Evolutionary conservation across 2,113 vertebrate genomes (phyloP).

Genomic region (Cephalopterus ornatus): DNA sequence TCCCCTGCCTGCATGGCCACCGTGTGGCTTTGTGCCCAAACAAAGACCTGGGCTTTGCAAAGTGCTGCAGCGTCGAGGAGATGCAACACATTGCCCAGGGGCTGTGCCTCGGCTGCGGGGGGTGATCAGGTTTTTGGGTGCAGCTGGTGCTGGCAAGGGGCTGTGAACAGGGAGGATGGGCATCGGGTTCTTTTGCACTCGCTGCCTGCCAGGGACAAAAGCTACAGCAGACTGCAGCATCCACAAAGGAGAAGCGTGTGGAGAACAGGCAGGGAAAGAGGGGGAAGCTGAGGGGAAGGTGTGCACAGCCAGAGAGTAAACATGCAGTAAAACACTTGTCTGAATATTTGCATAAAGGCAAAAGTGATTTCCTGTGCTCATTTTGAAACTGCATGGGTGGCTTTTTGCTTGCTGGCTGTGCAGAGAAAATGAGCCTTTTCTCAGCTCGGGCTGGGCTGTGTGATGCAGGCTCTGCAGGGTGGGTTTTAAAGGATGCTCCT

Average conservation of each 20-base stretch:
- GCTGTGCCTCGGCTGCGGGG: background rate
- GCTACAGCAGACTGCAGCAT: background rate
- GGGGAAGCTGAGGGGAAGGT: background rate
- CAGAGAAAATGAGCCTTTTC: background rate
- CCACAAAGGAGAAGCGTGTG: background rate
- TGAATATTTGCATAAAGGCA: background rate
- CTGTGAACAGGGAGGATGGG: background rate
- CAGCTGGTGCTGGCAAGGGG: background rate
- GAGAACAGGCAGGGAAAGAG: background rate
- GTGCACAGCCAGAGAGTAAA: background rate
- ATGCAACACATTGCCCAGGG: accelerated
- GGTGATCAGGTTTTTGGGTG: background rate
- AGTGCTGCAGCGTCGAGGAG: background rate
- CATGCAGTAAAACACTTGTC: background rate
- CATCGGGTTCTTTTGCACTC: accelerated
- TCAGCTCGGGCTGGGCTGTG: background rate
- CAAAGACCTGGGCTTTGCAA: background rate
- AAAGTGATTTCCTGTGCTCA: background rate
- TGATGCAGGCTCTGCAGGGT: background rate
- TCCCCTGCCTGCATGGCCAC: background rate
- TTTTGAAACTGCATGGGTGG: background rate
- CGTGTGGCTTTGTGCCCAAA: background rate
- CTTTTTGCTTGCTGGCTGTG: background rate
- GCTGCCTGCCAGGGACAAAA: background rate
- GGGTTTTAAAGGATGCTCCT: background rate